These are phyloP conservation scores for Abramis brama DNA, from an alignment of 2,113 vertebrate species.

Conservation along the genomic window DNA sequence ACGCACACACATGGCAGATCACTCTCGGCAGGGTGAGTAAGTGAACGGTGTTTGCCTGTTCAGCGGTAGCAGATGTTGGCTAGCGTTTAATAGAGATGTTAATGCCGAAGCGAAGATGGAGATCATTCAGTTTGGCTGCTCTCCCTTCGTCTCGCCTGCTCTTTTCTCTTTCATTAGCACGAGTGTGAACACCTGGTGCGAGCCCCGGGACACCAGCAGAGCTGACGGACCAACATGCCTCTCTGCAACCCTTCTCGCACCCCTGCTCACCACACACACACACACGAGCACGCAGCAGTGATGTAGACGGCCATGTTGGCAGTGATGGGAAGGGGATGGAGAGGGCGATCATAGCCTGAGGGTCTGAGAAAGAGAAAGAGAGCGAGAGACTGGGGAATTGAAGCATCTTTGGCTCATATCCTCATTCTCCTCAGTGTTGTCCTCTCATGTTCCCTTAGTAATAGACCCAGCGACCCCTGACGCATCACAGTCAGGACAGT, in stretches of 20 bases:
- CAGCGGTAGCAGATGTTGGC: slow-evolving; percentile 73
- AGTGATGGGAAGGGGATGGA: slow-evolving; percentile 55
- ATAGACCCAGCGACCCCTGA: slow-evolving; percentile 68
- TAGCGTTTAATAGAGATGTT: slow-evolving; percentile 78
- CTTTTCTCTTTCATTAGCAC: slow-evolving; percentile 69
- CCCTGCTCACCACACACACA: neutral
- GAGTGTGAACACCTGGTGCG: slow-evolving; percentile 69
- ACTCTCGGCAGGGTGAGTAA: slow-evolving; percentile 14
- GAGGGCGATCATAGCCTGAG: slow-evolving; percentile 60
- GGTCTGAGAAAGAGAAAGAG: slow-evolving; percentile 44
- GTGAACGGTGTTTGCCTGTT: slow-evolving; percentile 54
- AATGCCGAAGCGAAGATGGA: slow-evolving; percentile 70
- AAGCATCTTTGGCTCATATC: slow-evolving; percentile 36
- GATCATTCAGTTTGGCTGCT: slow-evolving; percentile 66
- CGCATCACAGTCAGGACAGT: slow-evolving; percentile 69
- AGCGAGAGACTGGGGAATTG: slow-evolving; percentile 44
- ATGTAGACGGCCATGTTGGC: slow-evolving; percentile 42
- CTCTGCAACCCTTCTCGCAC: slow-evolving; percentile 40
- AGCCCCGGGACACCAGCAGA: slow-evolving; percentile 55
- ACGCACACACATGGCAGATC: slow-evolving; percentile 29
- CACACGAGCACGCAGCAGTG: slow-evolving; percentile 6
- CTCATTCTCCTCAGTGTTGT: slow-evolving; percentile 40
- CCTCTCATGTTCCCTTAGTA: slow-evolving; percentile 47
- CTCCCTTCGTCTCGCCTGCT: slow-evolving; percentile 52
- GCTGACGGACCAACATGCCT: slow-evolving; percentile 49